These are phyloP conservation scores for Ochropleura leucogaster DNA, from an alignment of 2,888 invertebrate species.

Conservation along the genomic window DNA sequence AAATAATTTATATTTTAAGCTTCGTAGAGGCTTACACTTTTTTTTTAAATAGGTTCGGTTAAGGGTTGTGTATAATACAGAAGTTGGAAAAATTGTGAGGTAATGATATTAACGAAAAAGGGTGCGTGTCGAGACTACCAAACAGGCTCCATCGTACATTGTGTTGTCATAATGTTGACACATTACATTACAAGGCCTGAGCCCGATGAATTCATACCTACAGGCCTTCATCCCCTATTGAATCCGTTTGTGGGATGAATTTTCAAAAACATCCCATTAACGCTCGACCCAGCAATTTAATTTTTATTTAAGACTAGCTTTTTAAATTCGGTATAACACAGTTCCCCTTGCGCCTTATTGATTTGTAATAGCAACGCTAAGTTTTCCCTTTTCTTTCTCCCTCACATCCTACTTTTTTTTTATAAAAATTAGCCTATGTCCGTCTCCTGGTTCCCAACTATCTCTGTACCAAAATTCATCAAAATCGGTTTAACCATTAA, in stretches of 20 bases:
- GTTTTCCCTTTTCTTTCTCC: no score
- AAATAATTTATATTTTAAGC: background rate
- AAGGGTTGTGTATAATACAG: background rate
- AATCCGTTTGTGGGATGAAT: background rate
- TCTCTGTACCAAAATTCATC: no score
- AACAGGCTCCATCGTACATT: background rate
- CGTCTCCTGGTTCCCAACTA: no score
- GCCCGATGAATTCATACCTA: background rate
- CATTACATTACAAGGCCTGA: background rate
- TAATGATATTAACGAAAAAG: conserved; percentile 1
- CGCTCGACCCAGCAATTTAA: no score
- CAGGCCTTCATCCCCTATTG: background rate
- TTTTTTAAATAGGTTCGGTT: background rate
- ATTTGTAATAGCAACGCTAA: no score
- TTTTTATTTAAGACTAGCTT: no score
- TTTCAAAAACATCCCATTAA: background rate
- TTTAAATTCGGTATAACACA: no score
- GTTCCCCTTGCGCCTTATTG: no score
- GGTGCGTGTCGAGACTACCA: conserved; percentile 3
- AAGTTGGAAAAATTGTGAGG: background rate
- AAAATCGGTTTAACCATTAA: no score
- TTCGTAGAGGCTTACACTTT: background rate
- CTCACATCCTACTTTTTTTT: no score
- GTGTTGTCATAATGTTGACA: background rate
- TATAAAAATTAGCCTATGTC: no score